phyloP scores from a whole-genome alignment of 2,113 vertebrate species.

The Elachura formosa region DNA sequence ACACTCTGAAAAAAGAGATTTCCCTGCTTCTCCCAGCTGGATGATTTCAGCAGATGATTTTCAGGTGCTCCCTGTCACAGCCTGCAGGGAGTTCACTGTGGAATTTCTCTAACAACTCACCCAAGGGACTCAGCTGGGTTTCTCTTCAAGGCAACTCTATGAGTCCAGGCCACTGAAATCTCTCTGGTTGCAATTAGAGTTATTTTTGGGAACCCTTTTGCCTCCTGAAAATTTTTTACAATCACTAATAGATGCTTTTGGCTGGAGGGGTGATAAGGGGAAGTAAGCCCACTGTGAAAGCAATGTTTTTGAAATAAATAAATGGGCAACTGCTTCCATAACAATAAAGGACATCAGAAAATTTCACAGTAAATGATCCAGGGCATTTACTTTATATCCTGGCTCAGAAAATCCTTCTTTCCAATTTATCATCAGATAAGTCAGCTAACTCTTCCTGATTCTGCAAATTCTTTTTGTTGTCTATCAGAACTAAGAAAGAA shows the following conservation, averaged over 20 bases:
- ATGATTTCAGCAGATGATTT: neutral
- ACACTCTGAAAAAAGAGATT: neutral
- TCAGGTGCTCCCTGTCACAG: neutral
- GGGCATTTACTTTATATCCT: neutral
- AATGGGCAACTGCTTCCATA: neutral
- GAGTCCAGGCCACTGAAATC: neutral
- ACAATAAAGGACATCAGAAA: neutral
- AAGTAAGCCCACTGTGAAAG: neutral
- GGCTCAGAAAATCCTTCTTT: neutral
- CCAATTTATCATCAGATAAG: neutral
- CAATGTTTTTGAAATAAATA: neutral
- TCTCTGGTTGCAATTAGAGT: neutral
- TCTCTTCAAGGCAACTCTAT: neutral
- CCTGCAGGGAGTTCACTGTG: neutral
- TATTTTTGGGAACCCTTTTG: neutral
- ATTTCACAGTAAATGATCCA: neutral
- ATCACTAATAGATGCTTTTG: neutral
- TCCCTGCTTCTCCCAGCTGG: neutral
- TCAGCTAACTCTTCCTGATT: neutral
- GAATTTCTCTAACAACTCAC: neutral
- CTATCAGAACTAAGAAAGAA: neutral
- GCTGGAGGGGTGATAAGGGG: neutral
- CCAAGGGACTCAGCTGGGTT: neutral
- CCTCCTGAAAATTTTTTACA: neutral
- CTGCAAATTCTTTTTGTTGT: neutral